Percentiles rank a stretch among this genome's conserved stretches.
Conservation (phyloP, 2,113 vertebrate genomes). For the Nematolebias whitei region DNA sequence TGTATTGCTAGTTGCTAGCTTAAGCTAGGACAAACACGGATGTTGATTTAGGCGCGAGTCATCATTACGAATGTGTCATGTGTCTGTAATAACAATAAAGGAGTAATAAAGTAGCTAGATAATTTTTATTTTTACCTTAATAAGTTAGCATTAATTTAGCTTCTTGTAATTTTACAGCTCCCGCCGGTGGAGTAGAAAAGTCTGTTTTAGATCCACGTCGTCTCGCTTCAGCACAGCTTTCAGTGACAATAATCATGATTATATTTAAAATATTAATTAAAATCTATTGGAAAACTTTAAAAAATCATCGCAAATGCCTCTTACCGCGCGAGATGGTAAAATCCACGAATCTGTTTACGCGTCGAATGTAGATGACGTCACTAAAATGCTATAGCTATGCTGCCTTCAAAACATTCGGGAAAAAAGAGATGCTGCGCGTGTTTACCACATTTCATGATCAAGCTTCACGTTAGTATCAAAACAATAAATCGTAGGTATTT, state of each 20-base stretch:
- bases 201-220: neutral
- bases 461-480: neutral
- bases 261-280: neutral
- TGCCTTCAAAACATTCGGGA: slow-evolving; percentile 27
- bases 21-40: neutral
- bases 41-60: neutral
- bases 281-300: accelerated
- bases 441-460: neutral
- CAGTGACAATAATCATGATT: accelerated
- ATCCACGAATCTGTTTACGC: neutral
- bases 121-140: neutral
- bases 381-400: neutral
- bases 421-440: accelerated
- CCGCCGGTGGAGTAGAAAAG: neutral
- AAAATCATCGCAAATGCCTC: neutral
- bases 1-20: slow-evolving; percentile 1
- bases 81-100: neutral
- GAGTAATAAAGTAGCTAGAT: accelerated
- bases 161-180: neutral
- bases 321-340: slow-evolving; percentile 28
- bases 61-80: neutral
- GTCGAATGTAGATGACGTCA: slow-evolving; percentile 59
- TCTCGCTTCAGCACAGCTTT: neutral
- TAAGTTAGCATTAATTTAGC: neutral
- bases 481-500: neutral